Evolutionary conservation across 2,113 vertebrate species (phyloP).

Genomic region (Ranitomeya variabilis): DNA sequence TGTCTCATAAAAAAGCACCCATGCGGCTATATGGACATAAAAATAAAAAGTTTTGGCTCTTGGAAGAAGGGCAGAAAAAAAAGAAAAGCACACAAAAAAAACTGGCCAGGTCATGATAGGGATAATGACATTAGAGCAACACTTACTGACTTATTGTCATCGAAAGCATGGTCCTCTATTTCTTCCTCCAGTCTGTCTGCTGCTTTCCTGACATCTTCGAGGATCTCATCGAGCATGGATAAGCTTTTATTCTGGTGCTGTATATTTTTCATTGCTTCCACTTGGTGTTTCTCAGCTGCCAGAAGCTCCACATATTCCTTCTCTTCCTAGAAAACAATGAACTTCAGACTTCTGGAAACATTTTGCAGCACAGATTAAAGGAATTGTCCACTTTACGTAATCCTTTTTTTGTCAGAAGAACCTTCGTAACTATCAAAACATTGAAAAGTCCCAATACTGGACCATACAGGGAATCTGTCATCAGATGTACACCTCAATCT

Average conservation of each 20-base stretch:
- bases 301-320: conserved; percentile 92
- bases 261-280: conserved; percentile 84
- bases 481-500: too few relatives aligned
- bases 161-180: conserved; percentile 94
- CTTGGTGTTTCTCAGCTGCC: conserved; percentile 94
- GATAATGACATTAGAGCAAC: not conserved
- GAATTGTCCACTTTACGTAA: too few relatives aligned
- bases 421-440: too few relatives aligned
- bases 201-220: conserved; percentile 92
- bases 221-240: conserved; percentile 92
- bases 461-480: too few relatives aligned
- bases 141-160: conserved; percentile 92
- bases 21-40: too few relatives aligned
- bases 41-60: too few relatives aligned
- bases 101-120: too few relatives aligned
- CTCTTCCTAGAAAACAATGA: conserved; percentile 79
- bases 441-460: too few relatives aligned
- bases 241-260: conserved; percentile 89
- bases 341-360: not conserved
- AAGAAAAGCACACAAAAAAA: too few relatives aligned
- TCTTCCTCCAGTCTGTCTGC: conserved; percentile 93
- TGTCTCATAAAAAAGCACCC: too few relatives aligned
- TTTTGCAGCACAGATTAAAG: not conserved
- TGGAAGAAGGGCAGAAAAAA: too few relatives aligned
- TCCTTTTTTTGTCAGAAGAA: too few relatives aligned